Evolutionary conservation across 2,113 vertebrate species (phyloP), one percentile per base, ranked within the genome.

Genomic region (Larimichthys polyactis): DNA sequence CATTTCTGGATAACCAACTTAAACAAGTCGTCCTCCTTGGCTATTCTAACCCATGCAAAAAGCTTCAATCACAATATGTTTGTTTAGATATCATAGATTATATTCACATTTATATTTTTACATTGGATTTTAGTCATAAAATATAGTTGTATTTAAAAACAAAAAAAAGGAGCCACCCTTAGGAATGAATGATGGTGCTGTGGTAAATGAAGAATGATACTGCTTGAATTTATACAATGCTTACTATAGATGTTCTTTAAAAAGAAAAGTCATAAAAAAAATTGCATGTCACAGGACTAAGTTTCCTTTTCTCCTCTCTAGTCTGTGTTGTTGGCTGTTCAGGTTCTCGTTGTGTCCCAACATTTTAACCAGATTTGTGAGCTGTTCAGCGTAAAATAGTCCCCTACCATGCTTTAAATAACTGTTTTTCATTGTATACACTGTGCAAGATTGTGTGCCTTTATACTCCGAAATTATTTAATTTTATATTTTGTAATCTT

Each of bases 381-480:
- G 79, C 70, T 82, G 79, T 89, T 86, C 22, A 44, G 36, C 19
- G 29, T 90, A 64, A 88, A 87, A 82, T 75, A 72, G 81, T 93
- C 95, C 95, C 92, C 24, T 87, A 89, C 88, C 94, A 68, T 95
- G 95, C 94, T 97, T 95, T 93, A 94, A 95, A 88, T 89, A 87
- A 95, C 92, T 93, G 95, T 93, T 92, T 81, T 92, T 93, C 93
- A 93, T 94, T 95, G 93, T 96, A 96, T 89, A 96, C 95, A 97
- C 96, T 98, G 97, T 97, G 96, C 96, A 96, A 96, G 94, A 96
- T 97, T 24, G 96, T 96, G 97, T 99, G 97, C 98, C 98, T 99
- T 99, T 96, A 94, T 96, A 96, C 94, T 94, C 92, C 84, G 68
- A 88, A 92, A 94, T 93, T 89, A 93, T 95, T 96, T 95, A 96